Base-by-base conservation (phyloP, 2,797 vertebrate genomes). In the Mionectes olivaceus region DNA sequence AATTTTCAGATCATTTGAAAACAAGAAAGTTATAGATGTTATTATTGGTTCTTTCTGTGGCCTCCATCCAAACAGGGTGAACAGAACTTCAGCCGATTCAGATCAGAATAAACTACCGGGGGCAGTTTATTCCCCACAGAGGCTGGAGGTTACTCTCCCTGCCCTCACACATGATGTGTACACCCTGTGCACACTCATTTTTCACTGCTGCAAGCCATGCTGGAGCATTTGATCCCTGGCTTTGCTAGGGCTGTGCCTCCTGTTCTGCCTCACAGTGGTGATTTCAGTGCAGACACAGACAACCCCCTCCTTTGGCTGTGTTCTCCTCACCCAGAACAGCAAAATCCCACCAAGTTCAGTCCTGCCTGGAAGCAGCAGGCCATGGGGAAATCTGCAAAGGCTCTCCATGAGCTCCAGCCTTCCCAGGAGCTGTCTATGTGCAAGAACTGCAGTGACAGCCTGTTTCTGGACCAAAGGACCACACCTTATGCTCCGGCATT, bases 11-110 rank as follows among this genome's bases (percentile, higher is more conserved):
- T 9, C 1, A 59, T 32, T 50, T 53, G 35, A 61, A 88, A 65
- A 41, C 11, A 22, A 44, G 28, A 59, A 12, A 1, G 1, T 44
- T 75, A 17, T 1, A 15, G 4, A 5, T 9, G 25, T 44, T 53
- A 23, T 41, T n/a, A 24, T 4, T 25, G 12, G 8, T 37, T 74
- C 32, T 70, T 73, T 39, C 13, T 5, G 2, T 5, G 13, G 27
- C 11, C 41, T 64, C 39, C 11, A 35, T 3, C 35, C 49, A 27
- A 63, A 60, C 30, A n/a, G 22, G n/a, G 46, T 15, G 49, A 64
- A 27, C 7, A 60, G 57, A 50, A n/a, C 30, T 19, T 14, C 8
- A 69, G 33, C 10, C 35, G 35, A 35, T 35, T 35, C 35, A 35
- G 35, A 35, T 35, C 35, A 35, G 35, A 35, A 35, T 35, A 35